These are phyloP conservation scores for Perithous albicinctus DNA, from an alignment of 2,888 invertebrate genomes.

Conservation along the genomic window DNA sequence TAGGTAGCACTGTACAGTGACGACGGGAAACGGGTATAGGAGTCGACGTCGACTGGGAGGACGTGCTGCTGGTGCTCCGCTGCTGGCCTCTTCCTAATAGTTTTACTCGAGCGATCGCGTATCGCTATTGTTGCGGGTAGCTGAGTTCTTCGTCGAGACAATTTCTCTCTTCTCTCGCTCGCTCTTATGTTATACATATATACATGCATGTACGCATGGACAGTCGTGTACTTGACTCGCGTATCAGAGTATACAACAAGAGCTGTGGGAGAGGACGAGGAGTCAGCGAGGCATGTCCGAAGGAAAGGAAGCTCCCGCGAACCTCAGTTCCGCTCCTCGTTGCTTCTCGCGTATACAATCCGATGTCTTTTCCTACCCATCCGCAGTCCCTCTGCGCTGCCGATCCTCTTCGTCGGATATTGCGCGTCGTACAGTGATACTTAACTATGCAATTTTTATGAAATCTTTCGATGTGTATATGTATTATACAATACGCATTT, in stretches of 20 bases:
- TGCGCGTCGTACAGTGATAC: slow-evolving; percentile 12
- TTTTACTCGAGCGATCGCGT: slow-evolving; percentile 74
- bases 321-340: slow-evolving; percentile 84
- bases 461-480: background rate
- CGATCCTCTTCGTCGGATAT: slow-evolving; percentile 53
- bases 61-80: slow-evolving; percentile 48
- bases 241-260: slow-evolving; percentile 53
- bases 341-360: slow-evolving; percentile 73
- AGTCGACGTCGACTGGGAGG: slow-evolving; percentile 23
- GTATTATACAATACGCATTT: slow-evolving; percentile 33
- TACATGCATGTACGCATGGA: slow-evolving; percentile 18
- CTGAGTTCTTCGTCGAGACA: slow-evolving; percentile 34
- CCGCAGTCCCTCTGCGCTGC: slow-evolving; percentile 16
- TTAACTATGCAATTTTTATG: background rate
- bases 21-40: slow-evolving; percentile 58
- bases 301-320: slow-evolving; percentile 84
- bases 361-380: slow-evolving; percentile 65
- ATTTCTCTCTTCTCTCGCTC: background rate
- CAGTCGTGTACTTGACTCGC: slow-evolving; percentile 35
- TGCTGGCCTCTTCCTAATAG: slow-evolving; percentile 75
- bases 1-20: slow-evolving; percentile 22
- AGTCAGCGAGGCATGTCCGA: slow-evolving; percentile 82
- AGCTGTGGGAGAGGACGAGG: slow-evolving; percentile 83
- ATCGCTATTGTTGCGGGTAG: slow-evolving; percentile 77
- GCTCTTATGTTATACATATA: background rate